phyloP scores from a whole-genome alignment of 2,888 invertebrate species.

The Melieria crassipennis region DNA sequence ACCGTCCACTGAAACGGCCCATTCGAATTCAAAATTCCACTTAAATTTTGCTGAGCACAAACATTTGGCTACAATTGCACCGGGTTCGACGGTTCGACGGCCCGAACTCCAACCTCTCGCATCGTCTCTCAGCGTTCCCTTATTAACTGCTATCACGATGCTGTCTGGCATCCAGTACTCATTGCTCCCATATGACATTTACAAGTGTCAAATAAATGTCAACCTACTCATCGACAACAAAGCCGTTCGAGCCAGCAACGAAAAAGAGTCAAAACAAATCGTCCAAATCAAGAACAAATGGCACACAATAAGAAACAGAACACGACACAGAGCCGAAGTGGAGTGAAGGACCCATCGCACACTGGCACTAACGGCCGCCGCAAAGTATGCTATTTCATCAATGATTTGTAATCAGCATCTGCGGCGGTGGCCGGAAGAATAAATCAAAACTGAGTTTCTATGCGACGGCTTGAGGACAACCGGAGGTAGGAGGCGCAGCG shows the following conservation, averaged over 20 bases:
- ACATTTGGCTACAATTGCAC: no score
- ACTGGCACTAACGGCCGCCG: constrained; percentile 6
- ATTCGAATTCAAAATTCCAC: no score
- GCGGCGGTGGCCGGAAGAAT: not conserved
- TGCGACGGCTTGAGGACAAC: constrained; percentile 16
- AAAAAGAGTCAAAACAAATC: no score
- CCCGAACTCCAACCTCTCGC: no score
- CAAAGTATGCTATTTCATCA: constrained; percentile 20
- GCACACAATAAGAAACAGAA: constrained; percentile 6
- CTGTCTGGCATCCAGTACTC: constrained; percentile 1
- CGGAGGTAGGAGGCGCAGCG: constrained; percentile 24
- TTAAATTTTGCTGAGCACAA: no score
- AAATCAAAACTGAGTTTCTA: constrained; percentile 30
- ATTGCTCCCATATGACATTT: constrained; percentile 13
- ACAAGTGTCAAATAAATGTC: constrained; percentile 30
- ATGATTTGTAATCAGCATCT: constrained; percentile 25
- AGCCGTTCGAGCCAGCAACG: not conserved
- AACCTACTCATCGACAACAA: constrained; percentile 11
- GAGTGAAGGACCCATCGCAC: not conserved
- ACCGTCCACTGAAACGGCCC: no score
- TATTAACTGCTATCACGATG: not conserved
- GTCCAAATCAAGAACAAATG: no score
- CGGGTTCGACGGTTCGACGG: no score
- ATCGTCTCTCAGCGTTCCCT: no score
- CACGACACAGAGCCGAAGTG: not conserved